Percentiles rank a stretch among this genome's conserved stretches.
Evolutionary conservation across 2,797 vertebrate species (phyloP).

Genomic region (Betta splendens): DNA sequence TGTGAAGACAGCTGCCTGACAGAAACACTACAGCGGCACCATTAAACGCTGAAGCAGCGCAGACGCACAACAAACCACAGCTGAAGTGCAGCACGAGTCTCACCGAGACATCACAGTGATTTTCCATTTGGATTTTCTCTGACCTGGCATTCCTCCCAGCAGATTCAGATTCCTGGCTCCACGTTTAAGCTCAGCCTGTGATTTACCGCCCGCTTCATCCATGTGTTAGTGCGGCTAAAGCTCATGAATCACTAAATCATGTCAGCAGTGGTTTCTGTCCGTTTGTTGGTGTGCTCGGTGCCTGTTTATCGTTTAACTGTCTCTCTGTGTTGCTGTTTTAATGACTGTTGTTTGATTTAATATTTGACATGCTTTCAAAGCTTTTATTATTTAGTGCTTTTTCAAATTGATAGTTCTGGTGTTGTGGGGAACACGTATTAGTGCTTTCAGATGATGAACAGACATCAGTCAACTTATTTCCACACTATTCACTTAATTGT

Average conservation of each 20-base stretch:
- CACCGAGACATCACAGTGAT: background rate
- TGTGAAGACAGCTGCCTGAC: background rate
- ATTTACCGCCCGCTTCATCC: conserved; percentile 21
- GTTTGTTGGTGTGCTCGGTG: background rate
- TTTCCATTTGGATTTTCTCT: conserved; percentile 39
- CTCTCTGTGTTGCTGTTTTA: too few species aligned
- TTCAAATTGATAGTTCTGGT: too few species aligned
- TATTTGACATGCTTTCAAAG: too few species aligned
- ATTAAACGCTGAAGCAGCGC: background rate
- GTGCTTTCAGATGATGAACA: too few species aligned
- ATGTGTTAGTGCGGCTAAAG: background rate
- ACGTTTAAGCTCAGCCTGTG: conserved; percentile 1
- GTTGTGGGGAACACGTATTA: too few species aligned
- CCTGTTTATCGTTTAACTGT: background rate
- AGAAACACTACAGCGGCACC: background rate
- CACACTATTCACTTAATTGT: too few species aligned
- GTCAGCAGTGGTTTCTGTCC: conserved; percentile 7
- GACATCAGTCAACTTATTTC: too few species aligned
- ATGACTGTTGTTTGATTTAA: too few species aligned
- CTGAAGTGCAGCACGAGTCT: background rate
- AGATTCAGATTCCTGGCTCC: conserved; percentile 35
- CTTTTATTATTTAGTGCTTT: too few species aligned
- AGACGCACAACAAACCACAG: background rate
- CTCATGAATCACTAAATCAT: conserved; percentile 13
- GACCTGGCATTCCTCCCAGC: conserved; percentile 33